Evolutionary conservation across 2,888 invertebrate species (phyloP), one percentile per base, ranked within the genome.

Genomic region (Argynnis bischoffii): DNA sequence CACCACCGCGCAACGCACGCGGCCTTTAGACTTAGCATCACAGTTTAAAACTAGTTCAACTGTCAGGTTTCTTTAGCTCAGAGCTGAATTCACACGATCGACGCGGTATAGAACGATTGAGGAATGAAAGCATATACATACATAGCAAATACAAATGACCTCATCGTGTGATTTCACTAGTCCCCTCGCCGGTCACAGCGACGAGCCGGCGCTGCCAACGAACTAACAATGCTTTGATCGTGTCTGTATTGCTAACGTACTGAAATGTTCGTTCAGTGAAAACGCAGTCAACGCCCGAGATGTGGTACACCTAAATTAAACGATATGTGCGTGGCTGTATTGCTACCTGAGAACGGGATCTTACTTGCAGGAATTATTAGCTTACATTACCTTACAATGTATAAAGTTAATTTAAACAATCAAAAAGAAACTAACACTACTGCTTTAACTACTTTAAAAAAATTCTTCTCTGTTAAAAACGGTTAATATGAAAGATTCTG

Each of bases 181-280:
- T 73, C 75, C 68, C 71, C 67, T 68, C 71, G 77, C 77, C 74
- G 76, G 76, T 78, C 75, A 74, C 78, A 78, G 72, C 71, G 71
- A 74, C 73, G 69, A 71, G 75, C 69, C 72, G 73, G 75, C 74
- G 74, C 74, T 75, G 75, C 74, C 72, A 61, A 66, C 65, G 72
- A 74, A 71, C 71, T 65, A 63, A 75, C 73, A 69, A 71, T 74
- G 78, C 78, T 78, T 78, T 78, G 72, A 69, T 75, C 76, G 75
- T 76, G 67, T 72, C 70, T 71, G 69, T 74, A 71, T 73, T 72
- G 72, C 73, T 72, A 70, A 63, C 72, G 71, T 61, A 61, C 66
- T 26, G 71, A 67, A 69, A 73, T 74, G 75, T 75, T 74, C 72
- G 74, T 69, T 76, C 76, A 78, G 75, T 76, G 75, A 74, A 75